phyloP scores from a whole-genome alignment of 2,113 vertebrate species.

The Cromileptes altivelis region DNA sequence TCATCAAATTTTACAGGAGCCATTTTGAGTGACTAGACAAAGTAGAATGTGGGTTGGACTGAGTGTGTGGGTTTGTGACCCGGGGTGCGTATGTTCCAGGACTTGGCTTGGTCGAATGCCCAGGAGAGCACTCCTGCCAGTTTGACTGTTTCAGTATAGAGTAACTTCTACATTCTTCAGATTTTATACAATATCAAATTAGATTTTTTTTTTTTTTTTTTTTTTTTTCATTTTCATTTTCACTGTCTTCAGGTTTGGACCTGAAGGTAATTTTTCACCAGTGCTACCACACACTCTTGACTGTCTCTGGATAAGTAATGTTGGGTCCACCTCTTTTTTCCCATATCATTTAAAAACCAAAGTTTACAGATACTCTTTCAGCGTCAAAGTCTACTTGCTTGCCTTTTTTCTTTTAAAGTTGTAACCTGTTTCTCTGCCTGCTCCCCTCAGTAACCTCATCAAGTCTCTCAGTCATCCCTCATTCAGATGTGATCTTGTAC shows the following conservation, averaged over 20 bases:
- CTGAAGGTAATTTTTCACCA: background rate
- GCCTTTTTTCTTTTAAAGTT: slow-evolving; percentile 9
- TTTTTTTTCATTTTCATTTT: slow-evolving; percentile 31
- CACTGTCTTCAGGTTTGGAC: background rate
- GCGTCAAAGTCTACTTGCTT: slow-evolving; percentile 18
- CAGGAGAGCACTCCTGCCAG: slow-evolving; percentile 68
- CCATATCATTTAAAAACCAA: slow-evolving; percentile 3
- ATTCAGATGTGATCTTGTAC: slow-evolving; percentile 23
- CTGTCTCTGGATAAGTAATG: slow-evolving; percentile 14
- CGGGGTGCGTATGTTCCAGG: slow-evolving; percentile 67
- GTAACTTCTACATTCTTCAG: slow-evolving; percentile 74
- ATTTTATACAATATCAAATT: slow-evolving; percentile 76
- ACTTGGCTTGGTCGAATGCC: slow-evolving; percentile 74
- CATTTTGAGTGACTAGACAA: slow-evolving; percentile 80
- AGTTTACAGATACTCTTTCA: background rate
- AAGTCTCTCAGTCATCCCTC: background rate
- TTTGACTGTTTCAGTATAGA: slow-evolving; percentile 71
- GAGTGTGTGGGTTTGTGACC: slow-evolving; percentile 78
- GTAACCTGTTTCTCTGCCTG: background rate
- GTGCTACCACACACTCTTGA: background rate
- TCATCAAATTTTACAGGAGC: slow-evolving; percentile 74
- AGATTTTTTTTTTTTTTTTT: slow-evolving; percentile 28
- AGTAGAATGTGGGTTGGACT: slow-evolving; percentile 73
- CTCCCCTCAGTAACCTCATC: background rate
- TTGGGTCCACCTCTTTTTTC: background rate